phyloP scores from a whole-genome alignment of 2,113 vertebrate genomes.

The Pheucticus melanocephalus region DNA sequence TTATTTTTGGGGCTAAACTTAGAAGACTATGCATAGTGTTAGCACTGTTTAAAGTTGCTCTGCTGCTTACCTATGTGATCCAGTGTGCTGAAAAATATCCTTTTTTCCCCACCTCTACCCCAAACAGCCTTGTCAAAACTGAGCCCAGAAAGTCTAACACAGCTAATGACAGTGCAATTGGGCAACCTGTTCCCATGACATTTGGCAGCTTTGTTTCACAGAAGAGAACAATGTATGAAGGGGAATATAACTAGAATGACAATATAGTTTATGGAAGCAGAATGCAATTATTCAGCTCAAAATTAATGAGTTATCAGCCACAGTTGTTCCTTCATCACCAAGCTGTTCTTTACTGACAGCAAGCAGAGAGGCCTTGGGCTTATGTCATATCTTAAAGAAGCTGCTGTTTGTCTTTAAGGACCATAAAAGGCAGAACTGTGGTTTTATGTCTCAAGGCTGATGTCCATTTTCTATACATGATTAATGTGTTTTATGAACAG shows the following conservation, averaged over 20 bases:
- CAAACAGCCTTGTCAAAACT: background rate
- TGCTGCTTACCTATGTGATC: background rate
- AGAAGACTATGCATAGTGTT: background rate
- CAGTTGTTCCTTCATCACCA: background rate
- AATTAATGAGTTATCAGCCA: background rate
- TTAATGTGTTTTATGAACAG: background rate
- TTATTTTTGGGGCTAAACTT: background rate
- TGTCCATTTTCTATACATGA: background rate
- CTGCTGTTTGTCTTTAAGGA: background rate
- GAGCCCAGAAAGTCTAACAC: background rate
- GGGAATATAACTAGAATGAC: background rate
- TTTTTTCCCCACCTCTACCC: background rate
- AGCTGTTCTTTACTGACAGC: background rate
- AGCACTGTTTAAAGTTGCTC: background rate
- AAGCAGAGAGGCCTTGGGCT: background rate
- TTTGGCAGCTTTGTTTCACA: background rate
- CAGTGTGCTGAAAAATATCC: background rate
- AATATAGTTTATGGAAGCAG: background rate
- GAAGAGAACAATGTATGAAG: background rate
- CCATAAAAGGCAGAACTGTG: background rate
- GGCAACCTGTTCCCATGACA: background rate
- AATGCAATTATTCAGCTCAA: background rate
- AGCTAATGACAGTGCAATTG: background rate
- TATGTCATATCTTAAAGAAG: background rate
- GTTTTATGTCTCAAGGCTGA: background rate